Base-by-base conservation (phyloP, 2,113 vertebrate genomes). In the Dolichallabes microphthalmus region DNA sequence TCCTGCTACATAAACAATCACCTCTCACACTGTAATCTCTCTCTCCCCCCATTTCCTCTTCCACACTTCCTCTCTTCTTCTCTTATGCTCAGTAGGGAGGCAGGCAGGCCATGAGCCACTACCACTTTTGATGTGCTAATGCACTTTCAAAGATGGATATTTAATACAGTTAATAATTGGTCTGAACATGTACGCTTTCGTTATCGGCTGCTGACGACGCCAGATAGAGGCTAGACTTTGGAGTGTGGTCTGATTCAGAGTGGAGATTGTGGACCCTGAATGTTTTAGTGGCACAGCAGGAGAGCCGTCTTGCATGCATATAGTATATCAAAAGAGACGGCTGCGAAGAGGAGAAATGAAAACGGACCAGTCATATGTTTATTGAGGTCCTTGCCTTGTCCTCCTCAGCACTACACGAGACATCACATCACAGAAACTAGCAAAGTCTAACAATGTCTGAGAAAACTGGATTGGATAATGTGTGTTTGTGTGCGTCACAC, bases 111-210 rank as follows among this genome's bases (percentile, higher is more conserved):
- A 86, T 93, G 90, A 94, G 87, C 93, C 83, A 94, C 89, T 89
- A 64, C 64, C 84, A 53, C 87, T 90, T 94, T 95, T 94, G 92
- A 95, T 93, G 93, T 95, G 92, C 90, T 94, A 95, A 95, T 94
- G 91, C 90, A 89, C 89, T 90, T 90, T 91, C 93, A 94, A 90
- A 92, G 93, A 90, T 88, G 90, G 90, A 92, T 91, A 92, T 93
- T 90, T 93, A 93, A 95, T 93, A 92, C 90, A 94, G 93, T 90
- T 91, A 93, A 90, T 94, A 94, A 94, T 95, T 94, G 92, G 92
- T 91, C 90, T 90, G 91, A 93, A 93, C 90, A 90, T 92, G 90
- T 92, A 93, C 91, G 92, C 90, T 92, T 90, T 94, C 90, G 93
- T 94, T 94, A 93, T 90, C 90, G 88, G 88, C 89, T 86, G 90